These are phyloP conservation scores for Ammospiza caudacuta DNA, from an alignment of 2,113 vertebrate genomes.

Conservation along the genomic window DNA sequence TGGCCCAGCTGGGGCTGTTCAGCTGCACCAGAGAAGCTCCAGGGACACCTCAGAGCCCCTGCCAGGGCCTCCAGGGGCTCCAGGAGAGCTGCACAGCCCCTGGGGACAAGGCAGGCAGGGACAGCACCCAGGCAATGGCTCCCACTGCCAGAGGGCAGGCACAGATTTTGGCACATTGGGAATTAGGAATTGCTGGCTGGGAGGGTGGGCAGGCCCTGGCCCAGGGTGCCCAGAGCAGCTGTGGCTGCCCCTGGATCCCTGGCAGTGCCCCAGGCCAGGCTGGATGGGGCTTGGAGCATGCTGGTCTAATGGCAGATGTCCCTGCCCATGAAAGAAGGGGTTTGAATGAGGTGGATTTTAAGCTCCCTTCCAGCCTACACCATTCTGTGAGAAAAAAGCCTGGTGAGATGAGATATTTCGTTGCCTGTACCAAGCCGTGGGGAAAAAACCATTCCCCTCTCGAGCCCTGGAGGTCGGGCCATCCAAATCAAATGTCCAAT, in stretches of 20 bases:
- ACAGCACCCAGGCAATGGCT: not conserved
- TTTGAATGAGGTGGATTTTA: not conserved
- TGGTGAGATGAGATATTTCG: not conserved
- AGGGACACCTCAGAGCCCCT: not conserved
- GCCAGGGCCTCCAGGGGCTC: not conserved
- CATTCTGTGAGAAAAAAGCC: not conserved
- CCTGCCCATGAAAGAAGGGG: not conserved
- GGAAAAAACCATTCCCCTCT: not conserved
- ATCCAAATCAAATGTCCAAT: not conserved
- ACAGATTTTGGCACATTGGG: not conserved
- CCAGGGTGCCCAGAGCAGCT: not conserved
- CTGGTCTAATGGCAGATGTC: fast-evolving
- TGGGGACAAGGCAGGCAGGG: not conserved
- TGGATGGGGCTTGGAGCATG: fast-evolving
- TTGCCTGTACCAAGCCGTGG: not conserved
- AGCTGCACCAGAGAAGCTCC: not conserved
- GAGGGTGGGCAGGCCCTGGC: not conserved
- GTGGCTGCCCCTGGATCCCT: not conserved
- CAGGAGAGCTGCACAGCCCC: not conserved
- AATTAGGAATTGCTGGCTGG: fast-evolving
- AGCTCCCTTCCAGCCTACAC: not conserved
- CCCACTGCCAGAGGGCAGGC: not conserved
- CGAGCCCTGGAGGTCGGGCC: fast-evolving
- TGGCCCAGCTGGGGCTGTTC: not conserved
- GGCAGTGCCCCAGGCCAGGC: fast-evolving